phyloP scores from a whole-genome alignment of 2,797 vertebrate genomes.

The Sylvia borin region DNA sequence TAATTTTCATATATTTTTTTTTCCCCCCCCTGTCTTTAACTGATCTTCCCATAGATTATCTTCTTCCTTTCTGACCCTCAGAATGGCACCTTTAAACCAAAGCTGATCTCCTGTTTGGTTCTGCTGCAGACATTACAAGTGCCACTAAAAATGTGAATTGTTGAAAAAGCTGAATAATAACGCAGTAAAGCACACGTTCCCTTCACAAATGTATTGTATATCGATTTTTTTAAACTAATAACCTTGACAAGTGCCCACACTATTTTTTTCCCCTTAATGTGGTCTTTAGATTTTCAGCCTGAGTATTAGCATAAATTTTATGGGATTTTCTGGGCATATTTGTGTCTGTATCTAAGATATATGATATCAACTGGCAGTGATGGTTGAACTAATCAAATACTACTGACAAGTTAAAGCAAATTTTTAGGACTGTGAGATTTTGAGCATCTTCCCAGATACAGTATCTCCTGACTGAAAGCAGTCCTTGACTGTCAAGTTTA shows the following conservation, averaged over 20 bases:
- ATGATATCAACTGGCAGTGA: conserved; percentile 59
- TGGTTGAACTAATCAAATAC: conserved; percentile 56
- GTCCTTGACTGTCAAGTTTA: conserved; percentile 64
- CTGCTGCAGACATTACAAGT: neutral
- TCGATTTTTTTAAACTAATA: conserved; percentile 25
- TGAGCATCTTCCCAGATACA: conserved; percentile 63
- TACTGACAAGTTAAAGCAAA: conserved; percentile 47
- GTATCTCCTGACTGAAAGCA: conserved; percentile 60
- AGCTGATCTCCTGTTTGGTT: neutral
- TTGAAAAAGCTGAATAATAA: conserved; percentile 23
- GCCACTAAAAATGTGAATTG: neutral
- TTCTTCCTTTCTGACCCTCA: neutral
- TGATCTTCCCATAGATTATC: neutral
- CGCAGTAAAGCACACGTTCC: neutral
- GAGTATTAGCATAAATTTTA: conserved; percentile 47
- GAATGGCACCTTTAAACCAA: neutral
- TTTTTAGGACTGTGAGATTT: conserved; percentile 66
- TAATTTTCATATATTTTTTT: neutral
- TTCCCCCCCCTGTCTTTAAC: fast-evolving
- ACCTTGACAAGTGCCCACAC: neutral
- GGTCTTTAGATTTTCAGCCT: conserved; percentile 48
- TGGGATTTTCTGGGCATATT: conserved; percentile 43
- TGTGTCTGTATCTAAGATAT: conserved; percentile 59
- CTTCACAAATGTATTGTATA: conserved; percentile 31
- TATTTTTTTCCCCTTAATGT: conserved; percentile 26